Evolutionary conservation across 1,140 invertebrate species (phyloP), one percentile per base, ranked within the genome.

Genomic region (Diprion similis): DNA sequence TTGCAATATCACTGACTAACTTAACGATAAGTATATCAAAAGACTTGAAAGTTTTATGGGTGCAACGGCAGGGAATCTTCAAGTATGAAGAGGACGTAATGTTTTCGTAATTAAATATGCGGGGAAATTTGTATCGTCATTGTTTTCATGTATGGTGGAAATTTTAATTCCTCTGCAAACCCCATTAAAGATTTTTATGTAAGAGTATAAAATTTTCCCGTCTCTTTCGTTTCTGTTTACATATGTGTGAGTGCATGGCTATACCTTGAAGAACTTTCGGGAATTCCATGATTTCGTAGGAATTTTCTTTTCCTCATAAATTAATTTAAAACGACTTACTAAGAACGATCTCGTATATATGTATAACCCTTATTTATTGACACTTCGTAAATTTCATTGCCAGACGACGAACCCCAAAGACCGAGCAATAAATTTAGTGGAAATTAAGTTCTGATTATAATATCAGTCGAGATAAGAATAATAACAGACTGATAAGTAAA

Each of bases 381-480:
- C 51, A 59, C 51, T 59, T 17, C 11, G 51, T 59, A 59, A 59
- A 59, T 59, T 59, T 59, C 51, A 59, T 59, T 59, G 51, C 51
- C 51, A 59, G 11, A 15, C 51, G 11, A 13, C 7, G 51, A 59
- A 59, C 51, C n/a, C 11, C n/a, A 9, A 59, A 59, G 51, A 59
- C 51, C 51, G n/a, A 59, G 51, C 51, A 59, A 59, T 59, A 59
- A 59, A 59, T 59, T 59, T 59, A 59, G 11, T 59, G 11, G 51
- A 59, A 59, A 59, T 59, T 59, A 59, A 59, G 51, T 59, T 59
- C 51, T 17, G 51, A 59, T 13, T 59, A 59, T 8, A 59, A 59
- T 59, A 17, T 59, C 51, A 59, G 51, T 15, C 51, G n/a, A 15
- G 51, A 59, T 59, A 59, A 59, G 51, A 59, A 59, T 59, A 59